Conservation (phyloP, 2,888 invertebrate genomes). For the Icerya purchasi region DNA sequence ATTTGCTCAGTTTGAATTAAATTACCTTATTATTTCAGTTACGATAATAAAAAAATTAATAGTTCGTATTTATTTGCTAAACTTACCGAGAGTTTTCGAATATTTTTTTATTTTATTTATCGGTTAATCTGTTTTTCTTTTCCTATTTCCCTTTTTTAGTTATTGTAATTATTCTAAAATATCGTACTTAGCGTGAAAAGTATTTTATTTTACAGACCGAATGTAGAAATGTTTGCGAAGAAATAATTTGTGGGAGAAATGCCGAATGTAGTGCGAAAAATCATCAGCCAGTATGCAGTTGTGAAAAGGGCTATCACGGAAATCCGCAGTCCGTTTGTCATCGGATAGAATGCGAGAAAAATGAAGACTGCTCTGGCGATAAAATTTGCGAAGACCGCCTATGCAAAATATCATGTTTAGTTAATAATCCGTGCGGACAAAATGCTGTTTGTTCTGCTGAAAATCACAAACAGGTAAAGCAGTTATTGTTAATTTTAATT, state of each 20-base stretch:
- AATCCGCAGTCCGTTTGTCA: constrained; percentile 49
- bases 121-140: no score
- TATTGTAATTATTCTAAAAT: background rate
- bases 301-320: constrained; percentile 57
- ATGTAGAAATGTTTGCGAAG: constrained; percentile 53
- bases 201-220: constrained; percentile 29
- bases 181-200: background rate
- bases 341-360: constrained; percentile 48
- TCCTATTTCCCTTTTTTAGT: no score
- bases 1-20: no score
- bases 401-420: constrained; percentile 69
- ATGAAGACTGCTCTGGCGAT: constrained; percentile 55
- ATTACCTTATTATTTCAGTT: no score
- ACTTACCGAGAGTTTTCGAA: no score
- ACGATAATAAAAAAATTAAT: no score
- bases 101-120: no score
- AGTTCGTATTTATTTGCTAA: no score
- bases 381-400: constrained; percentile 61
- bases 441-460: constrained; percentile 71
- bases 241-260: constrained; percentile 54
- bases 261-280: constrained; percentile 51
- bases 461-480: constrained; percentile 46
- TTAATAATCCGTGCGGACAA: constrained; percentile 60
- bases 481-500: no score
- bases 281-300: constrained; percentile 54